Evolutionary conservation across 1,140 invertebrate genomes (phyloP).

Genomic region (Penaeus japonicus): DNA sequence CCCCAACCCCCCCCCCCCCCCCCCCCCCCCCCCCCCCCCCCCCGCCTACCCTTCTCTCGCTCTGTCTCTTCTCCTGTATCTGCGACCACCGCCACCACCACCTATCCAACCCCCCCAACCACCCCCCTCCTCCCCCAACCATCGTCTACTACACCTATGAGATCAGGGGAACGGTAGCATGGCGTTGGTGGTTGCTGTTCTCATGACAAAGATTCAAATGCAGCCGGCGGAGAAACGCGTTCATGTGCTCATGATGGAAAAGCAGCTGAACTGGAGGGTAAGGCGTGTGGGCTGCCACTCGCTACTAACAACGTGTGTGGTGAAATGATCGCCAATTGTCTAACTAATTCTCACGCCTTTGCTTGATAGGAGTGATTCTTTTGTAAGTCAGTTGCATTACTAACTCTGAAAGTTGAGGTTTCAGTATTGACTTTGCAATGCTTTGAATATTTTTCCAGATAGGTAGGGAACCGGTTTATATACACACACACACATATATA

Average conservation of each 20-base stretch:
- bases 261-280: constrained; percentile 72
- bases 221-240: constrained; percentile 74
- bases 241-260: constrained; percentile 76
- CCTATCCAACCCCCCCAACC: too few relatives aligned
- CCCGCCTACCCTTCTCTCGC: too few relatives aligned
- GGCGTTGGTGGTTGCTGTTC: constrained; percentile 72
- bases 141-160: not conserved
- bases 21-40: too few relatives aligned
- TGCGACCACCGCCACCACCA: not conserved
- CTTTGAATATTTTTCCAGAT: too few relatives aligned
- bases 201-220: constrained; percentile 72
- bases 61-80: not conserved
- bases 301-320: too few relatives aligned
- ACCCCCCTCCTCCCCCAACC: not conserved
- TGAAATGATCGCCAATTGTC: not conserved
- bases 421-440: too few relatives aligned
- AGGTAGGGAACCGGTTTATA: too few relatives aligned
- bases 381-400: not conserved
- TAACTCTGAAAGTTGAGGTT: not conserved
- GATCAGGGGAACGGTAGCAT: constrained; percentile 72
- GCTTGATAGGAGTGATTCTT: too few relatives aligned
- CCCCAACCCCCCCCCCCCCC: too few relatives aligned
- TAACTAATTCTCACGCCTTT: not conserved
- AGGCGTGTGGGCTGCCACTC: constrained; percentile 48
- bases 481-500: too few relatives aligned